Base-by-base conservation (phyloP, 1,140 invertebrate species). In the Lasaia peninsularis region DNA sequence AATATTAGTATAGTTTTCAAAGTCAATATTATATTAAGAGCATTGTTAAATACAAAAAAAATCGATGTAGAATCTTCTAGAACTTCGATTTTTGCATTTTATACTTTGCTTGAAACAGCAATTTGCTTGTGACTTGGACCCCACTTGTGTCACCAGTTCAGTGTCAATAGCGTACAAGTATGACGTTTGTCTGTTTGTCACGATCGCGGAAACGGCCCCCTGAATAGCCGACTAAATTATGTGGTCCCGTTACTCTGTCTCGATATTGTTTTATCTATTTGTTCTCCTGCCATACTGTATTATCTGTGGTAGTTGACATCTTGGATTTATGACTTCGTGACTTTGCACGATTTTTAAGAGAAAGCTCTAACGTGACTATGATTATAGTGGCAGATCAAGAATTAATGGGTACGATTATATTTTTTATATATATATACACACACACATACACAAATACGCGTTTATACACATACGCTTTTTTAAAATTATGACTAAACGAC, bases 171-270 rank as follows among this genome's bases (percentile, higher is more conserved):
- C 52, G 37, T 31, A 51, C 24, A 51, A 44, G 55, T 49, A 49
- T 60, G 55, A 52, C 53, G 58, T 65, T 18, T 69, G 63, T 65
- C 56, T 49, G 58, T 63, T 54, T 59, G 63, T 62, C 64, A 69
- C 67, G 61, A 64, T 33, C 52, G 59, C 60, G 60, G 60, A 62
- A 69, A 57, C 52, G 52, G 50, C 50, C 37, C 14, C 50, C 12
- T 44, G 52, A 51, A 54, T 62, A 35, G 56, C 34, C 57, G 37
- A 14, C 34, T 55, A 55, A 60, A 60, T 56, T 60, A 60, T 55
- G 44, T 48, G 28, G 33, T 58, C 59, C 66, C 66, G 66, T 68
- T 68, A 68, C 24, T 4, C 56, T 44, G 35, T 14, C 53, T 44
- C 50, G 32, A 52, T 52, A 52, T 44, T 55, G 40, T 55, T 37